phyloP scores from a whole-genome alignment of 2,797 vertebrate genomes.

The Acrossocheilus wenchowensis region DNA sequence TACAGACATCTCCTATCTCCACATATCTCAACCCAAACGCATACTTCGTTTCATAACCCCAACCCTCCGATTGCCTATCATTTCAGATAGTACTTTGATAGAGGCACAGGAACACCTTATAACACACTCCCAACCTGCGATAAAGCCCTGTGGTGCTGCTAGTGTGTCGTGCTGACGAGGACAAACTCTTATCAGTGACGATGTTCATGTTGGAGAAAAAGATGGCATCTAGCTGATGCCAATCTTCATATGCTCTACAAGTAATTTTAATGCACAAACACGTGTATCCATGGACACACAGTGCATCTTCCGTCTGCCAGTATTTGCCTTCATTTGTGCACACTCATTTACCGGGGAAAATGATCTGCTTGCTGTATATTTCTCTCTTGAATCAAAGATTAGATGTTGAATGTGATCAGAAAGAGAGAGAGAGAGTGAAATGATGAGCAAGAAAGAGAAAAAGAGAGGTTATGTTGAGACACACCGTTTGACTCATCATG shows the following conservation, averaged over 20 bases:
- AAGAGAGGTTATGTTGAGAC: conserved; percentile 68
- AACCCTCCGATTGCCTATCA: conserved; percentile 60
- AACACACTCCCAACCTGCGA: conserved; percentile 44
- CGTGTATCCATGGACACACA: conserved; percentile 19
- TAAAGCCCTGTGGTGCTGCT: conserved; percentile 46
- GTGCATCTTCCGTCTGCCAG: neutral
- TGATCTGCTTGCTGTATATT: conserved; percentile 49
- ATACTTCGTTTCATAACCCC: conserved; percentile 3
- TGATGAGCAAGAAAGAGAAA: conserved; percentile 43
- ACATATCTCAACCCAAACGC: neutral
- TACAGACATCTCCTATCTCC: conserved; percentile 1
- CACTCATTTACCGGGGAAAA: conserved; percentile 6
- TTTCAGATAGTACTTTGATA: conserved; percentile 70
- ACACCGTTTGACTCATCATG: conserved; percentile 73
- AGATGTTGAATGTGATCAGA: conserved; percentile 51
- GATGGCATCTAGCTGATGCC: conserved; percentile 71
- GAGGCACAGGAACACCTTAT: conserved; percentile 49
- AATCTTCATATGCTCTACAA: conserved; percentile 64
- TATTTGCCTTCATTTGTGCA: conserved; percentile 25
- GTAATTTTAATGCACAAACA: conserved; percentile 49
- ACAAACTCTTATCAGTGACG: conserved; percentile 74
- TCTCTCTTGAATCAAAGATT: conserved; percentile 47
- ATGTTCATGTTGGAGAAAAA: conserved; percentile 67
- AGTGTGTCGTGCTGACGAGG: conserved; percentile 68
- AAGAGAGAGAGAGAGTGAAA: conserved; percentile 29